These are phyloP conservation scores for Aplocera efformata DNA, from an alignment of 2,888 invertebrate species.

Conservation along the genomic window DNA sequence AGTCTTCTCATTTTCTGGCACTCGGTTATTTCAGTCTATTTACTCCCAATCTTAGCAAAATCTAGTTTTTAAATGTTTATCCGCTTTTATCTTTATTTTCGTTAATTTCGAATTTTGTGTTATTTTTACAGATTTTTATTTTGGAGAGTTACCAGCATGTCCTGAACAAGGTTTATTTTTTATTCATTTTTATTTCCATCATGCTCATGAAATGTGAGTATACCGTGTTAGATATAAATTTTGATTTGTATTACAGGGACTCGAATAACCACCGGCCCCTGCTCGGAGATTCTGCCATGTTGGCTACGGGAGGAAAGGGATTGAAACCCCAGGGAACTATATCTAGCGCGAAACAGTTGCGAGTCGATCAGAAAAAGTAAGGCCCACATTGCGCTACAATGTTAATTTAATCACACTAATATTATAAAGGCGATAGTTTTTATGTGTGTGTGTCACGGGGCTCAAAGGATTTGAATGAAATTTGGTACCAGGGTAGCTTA, in stretches of 20 bases:
- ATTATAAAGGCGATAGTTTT: too few species aligned
- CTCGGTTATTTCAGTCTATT: too few species aligned
- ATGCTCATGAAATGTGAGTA: too few species aligned
- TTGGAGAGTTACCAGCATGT: slow-evolving; percentile 3
- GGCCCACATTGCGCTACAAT: slow-evolving; percentile 2
- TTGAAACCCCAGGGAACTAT: slow-evolving; percentile 93
- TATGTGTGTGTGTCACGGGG: too few species aligned
- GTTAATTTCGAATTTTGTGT: slow-evolving; percentile 1
- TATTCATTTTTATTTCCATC: slow-evolving; percentile 28
- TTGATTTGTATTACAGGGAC: slow-evolving; percentile 80
- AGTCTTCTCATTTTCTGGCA: too few species aligned
- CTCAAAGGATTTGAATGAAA: too few species aligned
- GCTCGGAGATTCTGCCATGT: slow-evolving; percentile 95
- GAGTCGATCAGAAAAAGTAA: slow-evolving; percentile 94
- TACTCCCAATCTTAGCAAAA: too few species aligned
- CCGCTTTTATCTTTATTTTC: neutral
- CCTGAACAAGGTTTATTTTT: slow-evolving; percentile 19
- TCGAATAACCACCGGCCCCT: slow-evolving; percentile 94
- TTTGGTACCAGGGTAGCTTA: too few species aligned
- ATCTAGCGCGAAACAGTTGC: slow-evolving; percentile 91
- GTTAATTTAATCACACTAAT: too few species aligned
- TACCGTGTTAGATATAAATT: neutral
- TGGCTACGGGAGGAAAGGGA: slow-evolving; percentile 88
- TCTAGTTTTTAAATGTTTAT: too few species aligned
- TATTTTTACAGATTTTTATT: slow-evolving; percentile 19